These are phyloP conservation scores for Thera obeliscata DNA, from an alignment of 2,888 invertebrate species.

Conservation along the genomic window DNA sequence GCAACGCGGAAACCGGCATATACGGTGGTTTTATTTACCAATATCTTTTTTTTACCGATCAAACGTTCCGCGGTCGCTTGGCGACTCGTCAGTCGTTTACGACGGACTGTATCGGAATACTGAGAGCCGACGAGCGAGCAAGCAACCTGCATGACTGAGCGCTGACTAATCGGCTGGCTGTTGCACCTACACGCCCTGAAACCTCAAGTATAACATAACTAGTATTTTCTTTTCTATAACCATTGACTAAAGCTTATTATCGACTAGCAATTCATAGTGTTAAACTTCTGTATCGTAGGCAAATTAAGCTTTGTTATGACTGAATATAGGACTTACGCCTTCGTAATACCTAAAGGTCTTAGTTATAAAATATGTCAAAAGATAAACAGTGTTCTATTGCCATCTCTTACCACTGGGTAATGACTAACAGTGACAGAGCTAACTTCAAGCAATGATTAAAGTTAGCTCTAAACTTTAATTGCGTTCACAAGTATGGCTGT, in stretches of 20 bases:
- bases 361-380: too few relatives aligned
- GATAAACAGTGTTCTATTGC: too few relatives aligned
- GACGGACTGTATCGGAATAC: conserved; percentile 52
- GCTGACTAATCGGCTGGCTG: conserved; percentile 70
- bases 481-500: neutral
- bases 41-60: conserved; percentile 60
- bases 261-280: conserved; percentile 4
- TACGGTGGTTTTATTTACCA: conserved; percentile 6
- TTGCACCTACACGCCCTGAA: conserved; percentile 69
- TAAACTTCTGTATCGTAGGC: conserved; percentile 15
- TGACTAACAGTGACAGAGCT: too few relatives aligned
- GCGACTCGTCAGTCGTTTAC: conserved; percentile 65
- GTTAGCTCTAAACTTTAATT: too few relatives aligned
- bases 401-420: too few relatives aligned
- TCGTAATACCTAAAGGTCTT: conserved; percentile 15
- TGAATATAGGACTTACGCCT: conserved; percentile 25
- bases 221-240: conserved; percentile 1
- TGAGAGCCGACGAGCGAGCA: conserved; percentile 56
- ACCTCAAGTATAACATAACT: conserved; percentile 37
- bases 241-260: conserved; percentile 20
- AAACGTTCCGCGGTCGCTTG: conserved; percentile 73
- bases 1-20: neutral
- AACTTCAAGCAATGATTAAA: too few relatives aligned
- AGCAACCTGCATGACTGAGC: conserved; percentile 71
- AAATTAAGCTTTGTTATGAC: conserved; percentile 14